Evolutionary conservation across 2,888 invertebrate species (phyloP).

Genomic region (Myopa tessellatipennis): DNA sequence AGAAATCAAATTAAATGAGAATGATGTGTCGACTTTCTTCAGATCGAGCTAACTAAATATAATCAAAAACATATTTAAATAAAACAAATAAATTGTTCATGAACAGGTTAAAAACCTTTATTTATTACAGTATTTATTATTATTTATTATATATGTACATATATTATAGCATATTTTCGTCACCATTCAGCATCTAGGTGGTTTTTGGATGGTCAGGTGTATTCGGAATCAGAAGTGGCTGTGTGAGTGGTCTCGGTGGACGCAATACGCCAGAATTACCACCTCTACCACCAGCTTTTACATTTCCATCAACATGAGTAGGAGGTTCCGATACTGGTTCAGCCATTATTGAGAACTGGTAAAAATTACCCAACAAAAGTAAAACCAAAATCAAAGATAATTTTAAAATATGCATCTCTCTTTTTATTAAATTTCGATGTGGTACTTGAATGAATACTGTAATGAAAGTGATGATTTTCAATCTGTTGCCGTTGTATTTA

Average conservation of each 20-base stretch:
- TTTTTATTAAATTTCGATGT: neutral
- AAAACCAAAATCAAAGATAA: conserved; percentile 11
- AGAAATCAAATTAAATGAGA: neutral
- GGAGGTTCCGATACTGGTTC: conserved; percentile 16
- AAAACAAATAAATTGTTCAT: no score
- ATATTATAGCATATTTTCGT: no score
- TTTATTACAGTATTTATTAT: no score
- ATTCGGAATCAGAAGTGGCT: conserved; percentile 8
- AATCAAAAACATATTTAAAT: neutral
- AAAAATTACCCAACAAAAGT: conserved; percentile 4
- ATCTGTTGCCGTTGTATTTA: neutral
- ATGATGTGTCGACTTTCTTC: no score
- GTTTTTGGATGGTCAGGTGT: neutral
- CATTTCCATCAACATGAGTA: neutral
- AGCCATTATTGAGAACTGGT: conserved; percentile 15
- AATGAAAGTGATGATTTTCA: no score
- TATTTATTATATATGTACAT: no score
- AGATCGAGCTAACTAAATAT: no score
- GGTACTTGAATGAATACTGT: neutral
- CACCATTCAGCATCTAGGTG: neutral
- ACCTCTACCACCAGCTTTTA: neutral
- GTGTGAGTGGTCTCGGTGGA: conserved; percentile 12
- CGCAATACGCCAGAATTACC: neutral
- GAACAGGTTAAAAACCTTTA: no score
- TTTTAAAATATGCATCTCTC: conserved; percentile 13